These are phyloP conservation scores for Blennius ocellaris DNA, from an alignment of 2,113 vertebrate genomes.

Conservation along the genomic window DNA sequence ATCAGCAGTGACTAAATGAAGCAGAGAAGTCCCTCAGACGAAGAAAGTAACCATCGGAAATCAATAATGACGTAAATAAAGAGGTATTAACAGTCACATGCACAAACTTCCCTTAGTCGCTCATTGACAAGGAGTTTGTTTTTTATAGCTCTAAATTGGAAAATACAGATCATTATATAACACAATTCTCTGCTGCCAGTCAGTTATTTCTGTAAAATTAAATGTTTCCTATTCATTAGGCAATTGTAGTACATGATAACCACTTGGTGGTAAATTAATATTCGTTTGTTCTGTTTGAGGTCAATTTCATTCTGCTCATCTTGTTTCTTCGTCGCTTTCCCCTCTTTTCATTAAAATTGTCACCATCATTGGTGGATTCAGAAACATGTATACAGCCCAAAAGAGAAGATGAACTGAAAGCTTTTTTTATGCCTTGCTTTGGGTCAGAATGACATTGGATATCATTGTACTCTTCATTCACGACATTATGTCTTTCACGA, in stretches of 20 bases:
- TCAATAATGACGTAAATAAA: background rate
- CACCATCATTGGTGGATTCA: background rate
- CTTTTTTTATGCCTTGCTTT: background rate
- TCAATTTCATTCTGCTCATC: background rate
- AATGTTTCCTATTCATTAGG: background rate
- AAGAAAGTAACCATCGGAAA: background rate
- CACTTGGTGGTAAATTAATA: background rate
- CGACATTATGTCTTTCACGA: background rate
- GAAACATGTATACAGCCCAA: background rate
- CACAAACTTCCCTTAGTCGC: too few species aligned
- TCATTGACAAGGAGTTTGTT: too few species aligned
- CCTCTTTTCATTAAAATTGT: constrained; percentile 1
- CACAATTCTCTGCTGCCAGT: background rate
- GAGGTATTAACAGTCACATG: background rate
- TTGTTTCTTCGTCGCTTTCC: background rate
- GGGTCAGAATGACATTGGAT: constrained; percentile 14
- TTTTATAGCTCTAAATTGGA: too few species aligned
- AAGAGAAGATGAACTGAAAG: background rate
- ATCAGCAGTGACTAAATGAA: constrained; percentile 23
- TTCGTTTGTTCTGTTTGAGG: background rate
- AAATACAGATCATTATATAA: background rate
- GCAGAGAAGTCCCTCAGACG: background rate
- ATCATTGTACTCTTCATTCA: background rate
- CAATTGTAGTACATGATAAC: background rate
- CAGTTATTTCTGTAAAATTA: background rate